Percentiles rank a stretch among this genome's conserved stretches.
These are phyloP conservation scores for Pseudoips prasinana DNA, from an alignment of 2,888 invertebrate genomes.

Conservation along the genomic window DNA sequence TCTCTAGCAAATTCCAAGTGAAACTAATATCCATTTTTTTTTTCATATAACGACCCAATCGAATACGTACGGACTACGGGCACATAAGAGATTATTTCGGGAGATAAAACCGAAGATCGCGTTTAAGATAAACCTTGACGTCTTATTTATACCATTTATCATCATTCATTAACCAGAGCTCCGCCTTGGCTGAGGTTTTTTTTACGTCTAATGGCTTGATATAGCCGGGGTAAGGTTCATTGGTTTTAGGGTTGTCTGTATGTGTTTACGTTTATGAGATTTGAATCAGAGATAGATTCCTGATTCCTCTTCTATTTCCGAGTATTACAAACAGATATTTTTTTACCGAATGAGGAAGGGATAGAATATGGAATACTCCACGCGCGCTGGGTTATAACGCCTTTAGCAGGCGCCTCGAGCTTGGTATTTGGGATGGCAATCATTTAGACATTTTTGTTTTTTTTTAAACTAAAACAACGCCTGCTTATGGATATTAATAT, in stretches of 20 bases:
- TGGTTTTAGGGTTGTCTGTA: slow-evolving; percentile 4
- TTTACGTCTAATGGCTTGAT: slow-evolving; percentile 26
- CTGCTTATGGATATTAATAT: too few species aligned
- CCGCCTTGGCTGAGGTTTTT: slow-evolving; percentile 22
- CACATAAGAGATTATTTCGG: slow-evolving; percentile 24
- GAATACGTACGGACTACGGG: slow-evolving; percentile 6
- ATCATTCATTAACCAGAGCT: slow-evolving; percentile 38
- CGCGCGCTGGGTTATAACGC: too few species aligned
- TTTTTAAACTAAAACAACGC: too few species aligned
- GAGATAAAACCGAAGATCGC: slow-evolving; percentile 35
- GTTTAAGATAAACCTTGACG: slow-evolving; percentile 34
- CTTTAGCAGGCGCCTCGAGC: too few species aligned
- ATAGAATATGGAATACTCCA: too few species aligned
- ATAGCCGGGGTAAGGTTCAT: slow-evolving; percentile 17
- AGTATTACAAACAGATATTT: too few species aligned
- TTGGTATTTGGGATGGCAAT: too few species aligned
- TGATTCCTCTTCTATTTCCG: too few species aligned
- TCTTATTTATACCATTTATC: slow-evolving; percentile 44
- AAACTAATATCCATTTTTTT: slow-evolving; percentile 1
- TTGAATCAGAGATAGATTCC: too few species aligned
- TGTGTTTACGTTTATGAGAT: too few species aligned
- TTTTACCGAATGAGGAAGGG: too few species aligned
- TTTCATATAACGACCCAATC: slow-evolving; percentile 10
- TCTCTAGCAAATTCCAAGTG: slow-evolving; percentile 1
- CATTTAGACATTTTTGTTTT: too few species aligned